phyloP scores from a whole-genome alignment of 1,140 invertebrate species.

The Araneus ventricosus region DNA sequence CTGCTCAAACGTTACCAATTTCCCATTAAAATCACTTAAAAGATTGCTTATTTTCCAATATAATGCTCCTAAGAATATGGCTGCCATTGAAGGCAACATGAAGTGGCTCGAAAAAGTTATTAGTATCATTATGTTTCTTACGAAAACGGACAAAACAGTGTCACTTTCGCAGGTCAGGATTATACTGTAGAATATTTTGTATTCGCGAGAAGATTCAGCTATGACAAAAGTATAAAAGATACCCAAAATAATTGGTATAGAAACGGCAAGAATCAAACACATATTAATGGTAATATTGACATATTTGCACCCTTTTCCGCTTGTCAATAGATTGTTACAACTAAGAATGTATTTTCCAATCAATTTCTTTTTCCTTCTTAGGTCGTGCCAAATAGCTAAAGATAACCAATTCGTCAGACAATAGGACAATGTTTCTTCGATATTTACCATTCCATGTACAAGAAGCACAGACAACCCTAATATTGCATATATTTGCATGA shows the following conservation, averaged over 20 bases:
- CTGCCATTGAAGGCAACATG: neutral
- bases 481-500: no score
- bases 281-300: neutral
- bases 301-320: neutral
- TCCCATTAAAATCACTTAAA: neutral
- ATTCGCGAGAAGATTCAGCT: neutral
- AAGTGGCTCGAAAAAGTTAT: neutral
- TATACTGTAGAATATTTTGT: neutral
- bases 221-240: neutral
- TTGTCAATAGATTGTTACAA: neutral
- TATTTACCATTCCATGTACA: neutral
- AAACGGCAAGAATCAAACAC: neutral
- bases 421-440: neutral
- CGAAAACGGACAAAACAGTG: neutral
- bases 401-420: neutral
- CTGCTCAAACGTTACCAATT: neutral
- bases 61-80: neutral
- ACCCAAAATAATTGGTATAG: neutral
- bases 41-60: neutral
- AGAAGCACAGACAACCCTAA: no score
- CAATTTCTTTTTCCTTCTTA: neutral
- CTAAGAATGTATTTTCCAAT: neutral
- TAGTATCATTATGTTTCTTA: neutral
- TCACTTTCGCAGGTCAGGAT: neutral
- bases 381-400: neutral